phyloP scores from a whole-genome alignment of 2,888 invertebrate genomes.

The Pardosa pseudoannulata region DNA sequence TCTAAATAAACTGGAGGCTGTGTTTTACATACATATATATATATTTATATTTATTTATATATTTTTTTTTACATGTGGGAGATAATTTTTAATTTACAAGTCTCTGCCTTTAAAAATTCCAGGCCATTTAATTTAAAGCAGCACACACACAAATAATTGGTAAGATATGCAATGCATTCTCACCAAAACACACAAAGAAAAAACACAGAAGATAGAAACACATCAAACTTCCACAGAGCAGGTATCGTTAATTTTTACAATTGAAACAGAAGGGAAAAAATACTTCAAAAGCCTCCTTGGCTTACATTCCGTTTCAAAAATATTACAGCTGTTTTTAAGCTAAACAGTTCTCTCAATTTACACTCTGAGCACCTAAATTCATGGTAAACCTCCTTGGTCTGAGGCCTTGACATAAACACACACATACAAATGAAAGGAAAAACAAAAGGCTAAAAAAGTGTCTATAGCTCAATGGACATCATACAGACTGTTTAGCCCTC shows the following conservation, averaged over 20 bases:
- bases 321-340: conserved; percentile 49
- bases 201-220: conserved; percentile 47
- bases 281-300: conserved; percentile 64
- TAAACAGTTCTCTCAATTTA: conserved; percentile 41
- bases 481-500: conserved; percentile 23
- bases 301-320: conserved; percentile 63
- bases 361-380: conserved; percentile 67
- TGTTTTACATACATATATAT: conserved; percentile 25
- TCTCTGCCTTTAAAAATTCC: conserved; percentile 40
- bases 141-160: conserved; percentile 24
- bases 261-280: conserved; percentile 44
- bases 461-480: conserved; percentile 51
- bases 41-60: conserved; percentile 49
- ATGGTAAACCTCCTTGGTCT: background rate
- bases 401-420: conserved; percentile 29
- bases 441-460: conserved; percentile 36
- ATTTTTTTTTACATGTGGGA: conserved; percentile 52
- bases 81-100: conserved; percentile 58
- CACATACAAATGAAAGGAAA: conserved; percentile 14
- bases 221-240: conserved; percentile 36
- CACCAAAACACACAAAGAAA: conserved; percentile 42
- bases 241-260: conserved; percentile 24
- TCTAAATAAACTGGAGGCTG: conserved; percentile 43
- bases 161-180: conserved; percentile 18
- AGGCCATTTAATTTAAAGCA: conserved; percentile 34